Evolutionary conservation across 2,888 invertebrate genomes (phyloP).

Genomic region (Leptopilina syphax): DNA sequence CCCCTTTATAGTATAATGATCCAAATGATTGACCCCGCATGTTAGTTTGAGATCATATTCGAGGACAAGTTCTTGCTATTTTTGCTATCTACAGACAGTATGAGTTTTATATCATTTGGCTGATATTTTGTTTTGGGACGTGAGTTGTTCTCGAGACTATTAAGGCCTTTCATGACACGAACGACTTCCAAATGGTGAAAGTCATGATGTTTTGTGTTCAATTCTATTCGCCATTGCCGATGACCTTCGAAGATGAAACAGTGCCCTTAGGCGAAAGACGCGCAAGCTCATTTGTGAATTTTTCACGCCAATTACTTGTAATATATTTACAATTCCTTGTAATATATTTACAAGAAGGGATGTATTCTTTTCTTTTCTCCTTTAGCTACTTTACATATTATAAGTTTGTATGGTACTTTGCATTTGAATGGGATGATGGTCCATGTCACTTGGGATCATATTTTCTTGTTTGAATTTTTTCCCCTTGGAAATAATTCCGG

Average conservation of each 20-base stretch:
- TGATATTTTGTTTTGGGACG: conserved; percentile 20
- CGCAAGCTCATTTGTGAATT: conserved; percentile 34
- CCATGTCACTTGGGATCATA: too few relatives aligned
- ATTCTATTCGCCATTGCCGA: conserved; percentile 46
- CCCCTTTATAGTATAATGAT: background rate
- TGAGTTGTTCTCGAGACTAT: conserved; percentile 33
- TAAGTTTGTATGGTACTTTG: background rate
- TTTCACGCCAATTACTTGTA: conserved; percentile 6
- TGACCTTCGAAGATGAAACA: conserved; percentile 56
- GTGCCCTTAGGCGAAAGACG: conserved; percentile 44
- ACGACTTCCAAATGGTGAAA: conserved; percentile 33
- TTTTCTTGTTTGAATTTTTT: too few relatives aligned
- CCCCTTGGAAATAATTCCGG: background rate
- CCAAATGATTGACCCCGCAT: conserved; percentile 20
- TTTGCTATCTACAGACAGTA: conserved; percentile 8
- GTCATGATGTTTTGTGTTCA: conserved; percentile 24
- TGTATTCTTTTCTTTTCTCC: background rate
- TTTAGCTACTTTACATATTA: conserved; percentile 8
- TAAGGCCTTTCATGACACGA: conserved; percentile 39
- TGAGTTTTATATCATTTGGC: background rate
- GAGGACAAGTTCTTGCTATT: conserved; percentile 10
- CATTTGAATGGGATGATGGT: background rate
- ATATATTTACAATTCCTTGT: background rate
- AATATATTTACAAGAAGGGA: background rate
- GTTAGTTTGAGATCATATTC: conserved; percentile 27